Evolutionary conservation across 2,113 vertebrate species (phyloP).

Genomic region (Xiphias gladius): DNA sequence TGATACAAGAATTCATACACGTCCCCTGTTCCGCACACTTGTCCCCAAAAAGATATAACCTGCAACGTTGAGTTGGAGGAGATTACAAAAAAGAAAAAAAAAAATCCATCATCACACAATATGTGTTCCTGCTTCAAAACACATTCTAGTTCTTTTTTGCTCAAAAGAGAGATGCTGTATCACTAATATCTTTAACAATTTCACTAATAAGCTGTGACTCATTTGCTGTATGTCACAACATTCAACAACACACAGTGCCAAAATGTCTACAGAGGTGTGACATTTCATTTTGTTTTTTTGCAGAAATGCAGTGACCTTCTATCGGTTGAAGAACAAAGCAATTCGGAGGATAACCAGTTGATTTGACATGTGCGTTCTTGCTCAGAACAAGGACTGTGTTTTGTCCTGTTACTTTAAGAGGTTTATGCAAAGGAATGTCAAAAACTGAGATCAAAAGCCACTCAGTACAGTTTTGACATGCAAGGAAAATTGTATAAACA

Average conservation of each 20-base stretch:
- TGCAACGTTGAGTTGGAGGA: constrained; percentile 58
- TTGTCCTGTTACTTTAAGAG: neutral
- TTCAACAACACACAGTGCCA: constrained; percentile 4
- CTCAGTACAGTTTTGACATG: no score
- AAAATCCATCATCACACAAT: neutral
- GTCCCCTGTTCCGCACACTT: constrained; percentile 69
- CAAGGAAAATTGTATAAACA: no score
- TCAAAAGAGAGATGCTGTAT: neutral
- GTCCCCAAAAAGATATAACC: constrained; percentile 78
- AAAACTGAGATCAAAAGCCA: no score
- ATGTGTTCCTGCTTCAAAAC: constrained; percentile 20
- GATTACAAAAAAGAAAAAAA: constrained; percentile 6
- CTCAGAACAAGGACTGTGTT: no score
- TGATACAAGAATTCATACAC: constrained; percentile 77
- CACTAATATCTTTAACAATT: neutral
- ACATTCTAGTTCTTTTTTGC: neutral
- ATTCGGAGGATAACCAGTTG: no score
- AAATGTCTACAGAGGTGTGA: constrained; percentile 9
- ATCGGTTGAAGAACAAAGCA: no score
- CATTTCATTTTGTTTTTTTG: neutral
- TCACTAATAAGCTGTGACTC: constrained; percentile 29
- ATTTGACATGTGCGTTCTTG: neutral
- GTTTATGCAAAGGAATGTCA: neutral
- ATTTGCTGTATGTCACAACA: constrained; percentile 24
- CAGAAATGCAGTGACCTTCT: no score